phyloP scores from a whole-genome alignment of 1,140 invertebrate genomes.

The Gryon sp. region DNA sequence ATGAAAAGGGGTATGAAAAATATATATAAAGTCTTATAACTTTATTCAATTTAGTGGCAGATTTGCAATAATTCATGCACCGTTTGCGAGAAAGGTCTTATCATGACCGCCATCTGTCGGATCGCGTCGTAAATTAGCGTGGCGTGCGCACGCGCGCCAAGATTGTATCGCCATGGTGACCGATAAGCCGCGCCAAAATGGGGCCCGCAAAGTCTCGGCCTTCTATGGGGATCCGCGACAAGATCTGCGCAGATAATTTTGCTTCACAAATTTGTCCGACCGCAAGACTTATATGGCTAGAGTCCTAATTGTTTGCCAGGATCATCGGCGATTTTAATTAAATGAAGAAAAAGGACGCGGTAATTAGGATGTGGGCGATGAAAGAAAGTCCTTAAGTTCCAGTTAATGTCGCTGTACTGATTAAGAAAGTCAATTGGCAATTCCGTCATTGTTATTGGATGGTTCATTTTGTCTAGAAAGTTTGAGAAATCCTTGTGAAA shows the following conservation, averaged over 20 bases:
- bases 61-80: slow-evolving; percentile 69
- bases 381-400: slow-evolving; percentile 7
- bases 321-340: slow-evolving; percentile 42
- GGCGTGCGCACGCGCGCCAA: slow-evolving; percentile 15
- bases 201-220: slow-evolving; percentile 9
- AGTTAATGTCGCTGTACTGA: background rate
- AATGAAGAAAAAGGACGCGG: slow-evolving; percentile 37
- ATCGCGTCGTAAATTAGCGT: slow-evolving; percentile 61
- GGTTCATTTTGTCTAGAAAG: too few relatives aligned
- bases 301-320: slow-evolving; percentile 46
- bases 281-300: slow-evolving; percentile 47
- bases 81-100: slow-evolving; percentile 52
- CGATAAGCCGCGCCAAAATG: slow-evolving; percentile 56
- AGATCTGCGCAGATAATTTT: slow-evolving; percentile 39
- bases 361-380: slow-evolving; percentile 53
- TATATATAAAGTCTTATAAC: too few relatives aligned
- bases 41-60: slow-evolving; percentile 74
- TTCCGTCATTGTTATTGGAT: too few relatives aligned
- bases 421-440: too few relatives aligned
- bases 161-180: slow-evolving; percentile 34
- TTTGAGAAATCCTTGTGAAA: too few relatives aligned
- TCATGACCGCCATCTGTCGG: slow-evolving; percentile 60
- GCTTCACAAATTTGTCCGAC: slow-evolving; percentile 29
- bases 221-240: slow-evolving; percentile 33
- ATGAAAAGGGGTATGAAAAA: background rate